Evolutionary conservation across 2,797 vertebrate genomes (phyloP).

Genomic region (Poeciliopsis paucimaculata): DNA sequence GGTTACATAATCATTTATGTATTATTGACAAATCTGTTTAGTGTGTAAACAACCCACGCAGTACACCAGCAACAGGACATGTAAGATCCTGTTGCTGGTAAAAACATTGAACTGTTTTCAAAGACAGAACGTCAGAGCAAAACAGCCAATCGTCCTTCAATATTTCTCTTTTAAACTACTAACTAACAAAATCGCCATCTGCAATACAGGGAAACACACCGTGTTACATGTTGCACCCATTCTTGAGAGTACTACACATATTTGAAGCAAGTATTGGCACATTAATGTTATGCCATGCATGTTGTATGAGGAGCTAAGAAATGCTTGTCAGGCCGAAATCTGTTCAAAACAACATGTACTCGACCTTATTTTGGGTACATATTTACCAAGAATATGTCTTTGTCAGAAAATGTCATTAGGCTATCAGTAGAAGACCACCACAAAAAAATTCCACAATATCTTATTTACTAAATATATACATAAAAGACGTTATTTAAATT

Average conservation of each 20-base stretch:
- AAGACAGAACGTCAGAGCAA: neutral
- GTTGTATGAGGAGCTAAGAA: constrained; percentile 1
- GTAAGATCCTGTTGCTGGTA: neutral
- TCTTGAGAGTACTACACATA: constrained; percentile 7
- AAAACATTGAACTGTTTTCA: neutral
- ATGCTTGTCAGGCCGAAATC: neutral
- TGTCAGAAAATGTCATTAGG: no score
- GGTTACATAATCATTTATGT: constrained; percentile 6
- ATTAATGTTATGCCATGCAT: constrained; percentile 16
- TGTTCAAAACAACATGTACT: neutral
- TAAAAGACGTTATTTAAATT: no score
- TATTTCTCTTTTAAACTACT: neutral
- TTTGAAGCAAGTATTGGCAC: constrained; percentile 32
- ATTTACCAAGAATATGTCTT: neutral
- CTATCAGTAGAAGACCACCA: no score
- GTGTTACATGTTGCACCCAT: constrained; percentile 13
- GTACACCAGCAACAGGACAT: neutral
- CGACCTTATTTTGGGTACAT: neutral
- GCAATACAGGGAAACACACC: neutral
- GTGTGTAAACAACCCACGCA: neutral
- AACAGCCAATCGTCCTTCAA: neutral
- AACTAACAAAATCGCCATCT: neutral
- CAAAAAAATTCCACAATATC: no score
- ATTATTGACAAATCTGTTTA: constrained; percentile 13
- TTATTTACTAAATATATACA: no score